These are phyloP conservation scores for Leptopilina drosophilae DNA, from an alignment of 2,888 invertebrate species.

Conservation along the genomic window DNA sequence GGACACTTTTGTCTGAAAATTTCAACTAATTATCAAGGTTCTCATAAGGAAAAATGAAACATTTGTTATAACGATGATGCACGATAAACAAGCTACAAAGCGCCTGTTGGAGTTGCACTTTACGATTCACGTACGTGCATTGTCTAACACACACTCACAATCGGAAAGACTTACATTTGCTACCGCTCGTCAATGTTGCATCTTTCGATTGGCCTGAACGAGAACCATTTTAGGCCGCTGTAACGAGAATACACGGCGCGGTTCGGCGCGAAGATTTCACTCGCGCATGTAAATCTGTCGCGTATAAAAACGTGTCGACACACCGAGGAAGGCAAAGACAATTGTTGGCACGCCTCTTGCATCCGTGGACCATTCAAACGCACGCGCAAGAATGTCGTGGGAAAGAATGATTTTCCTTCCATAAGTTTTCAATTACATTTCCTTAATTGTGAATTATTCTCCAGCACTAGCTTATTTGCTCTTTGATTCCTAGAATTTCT, in stretches of 20 bases:
- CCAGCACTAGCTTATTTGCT: neutral
- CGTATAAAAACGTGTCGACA: constrained; percentile 36
- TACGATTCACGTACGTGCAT: constrained; percentile 27
- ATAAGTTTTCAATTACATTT: neutral
- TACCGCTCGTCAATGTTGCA: constrained; percentile 67
- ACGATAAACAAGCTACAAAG: too few relatives aligned
- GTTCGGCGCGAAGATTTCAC: constrained; percentile 7
- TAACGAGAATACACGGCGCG: constrained; percentile 35
- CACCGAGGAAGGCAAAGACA: constrained; percentile 20
- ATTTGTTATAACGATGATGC: too few relatives aligned
- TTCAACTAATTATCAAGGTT: too few relatives aligned
- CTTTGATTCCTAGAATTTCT: neutral
- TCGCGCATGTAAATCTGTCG: constrained; percentile 35
- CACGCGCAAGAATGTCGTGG: constrained; percentile 42
- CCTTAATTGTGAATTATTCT: neutral
- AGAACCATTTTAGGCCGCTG: constrained; percentile 47
- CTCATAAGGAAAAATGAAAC: too few relatives aligned
- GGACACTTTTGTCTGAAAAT: too few relatives aligned
- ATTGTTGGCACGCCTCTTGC: constrained; percentile 12
- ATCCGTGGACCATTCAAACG: constrained; percentile 23
- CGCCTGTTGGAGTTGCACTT: constrained; percentile 53
- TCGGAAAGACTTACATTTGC: constrained; percentile 62
- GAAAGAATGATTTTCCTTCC: constrained; percentile 49
- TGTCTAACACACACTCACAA: constrained; percentile 9
- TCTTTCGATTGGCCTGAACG: constrained; percentile 45